These are phyloP conservation scores for Chesias legatella DNA, from an alignment of 2,888 invertebrate genomes.

Conservation along the genomic window DNA sequence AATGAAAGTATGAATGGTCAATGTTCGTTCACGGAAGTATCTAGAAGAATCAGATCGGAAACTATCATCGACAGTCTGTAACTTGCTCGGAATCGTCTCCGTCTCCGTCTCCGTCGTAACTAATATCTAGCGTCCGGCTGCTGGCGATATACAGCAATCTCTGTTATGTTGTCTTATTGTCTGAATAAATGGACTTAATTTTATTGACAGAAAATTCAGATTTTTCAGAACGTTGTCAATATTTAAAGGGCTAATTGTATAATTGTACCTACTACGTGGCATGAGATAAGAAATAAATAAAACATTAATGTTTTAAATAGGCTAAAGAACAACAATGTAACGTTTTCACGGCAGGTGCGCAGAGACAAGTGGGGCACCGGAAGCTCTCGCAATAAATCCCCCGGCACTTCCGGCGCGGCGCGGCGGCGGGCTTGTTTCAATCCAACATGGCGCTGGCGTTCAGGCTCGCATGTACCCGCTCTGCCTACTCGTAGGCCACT, in stretches of 20 bases:
- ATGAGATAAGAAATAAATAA: too few relatives aligned
- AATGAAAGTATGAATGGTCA: conserved; percentile 22
- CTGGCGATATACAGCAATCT: too few relatives aligned
- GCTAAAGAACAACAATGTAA: conserved; percentile 24
- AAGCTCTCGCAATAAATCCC: conserved; percentile 60
- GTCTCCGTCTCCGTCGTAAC: conserved; percentile 1
- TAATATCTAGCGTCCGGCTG: background rate
- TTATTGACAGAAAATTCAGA: too few relatives aligned
- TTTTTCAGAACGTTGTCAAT: too few relatives aligned
- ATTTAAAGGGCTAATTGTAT: too few relatives aligned
- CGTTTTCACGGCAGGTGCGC: conserved; percentile 48
- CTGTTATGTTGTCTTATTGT: too few relatives aligned
- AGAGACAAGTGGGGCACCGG: conserved; percentile 57
- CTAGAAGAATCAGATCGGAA: conserved; percentile 41
- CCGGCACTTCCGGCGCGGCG: conserved; percentile 63
- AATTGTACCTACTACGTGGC: too few relatives aligned
- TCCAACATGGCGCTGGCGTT: conserved; percentile 49
- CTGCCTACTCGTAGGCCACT: too few relatives aligned
- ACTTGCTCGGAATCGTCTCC: conserved; percentile 30
- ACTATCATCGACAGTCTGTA: conserved; percentile 31
- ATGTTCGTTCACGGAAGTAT: conserved; percentile 7
- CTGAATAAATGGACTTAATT: too few relatives aligned
- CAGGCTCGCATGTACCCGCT: conserved; percentile 23
- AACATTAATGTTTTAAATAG: background rate
- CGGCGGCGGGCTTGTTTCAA: conserved; percentile 36